Evolutionary conservation across 1,140 invertebrate genomes (phyloP).

Genomic region (Lepidurus apus): DNA sequence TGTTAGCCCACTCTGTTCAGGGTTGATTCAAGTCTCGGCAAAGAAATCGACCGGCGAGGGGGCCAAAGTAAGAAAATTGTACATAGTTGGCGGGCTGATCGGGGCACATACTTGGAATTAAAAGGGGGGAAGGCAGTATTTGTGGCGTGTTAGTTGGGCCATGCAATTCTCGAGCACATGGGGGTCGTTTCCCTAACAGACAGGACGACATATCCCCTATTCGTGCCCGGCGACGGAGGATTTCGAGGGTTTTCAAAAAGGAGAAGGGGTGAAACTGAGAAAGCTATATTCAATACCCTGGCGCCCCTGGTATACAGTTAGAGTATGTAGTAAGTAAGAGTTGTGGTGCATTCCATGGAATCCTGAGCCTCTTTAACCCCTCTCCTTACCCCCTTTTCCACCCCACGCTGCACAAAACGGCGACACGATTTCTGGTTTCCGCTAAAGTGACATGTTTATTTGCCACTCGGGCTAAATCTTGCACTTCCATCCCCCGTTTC

Average conservation of each 20-base stretch:
- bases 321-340: slow-evolving; percentile 5
- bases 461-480: slow-evolving; percentile 17
- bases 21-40: not conserved
- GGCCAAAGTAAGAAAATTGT: not conserved
- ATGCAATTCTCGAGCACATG: slow-evolving; percentile 14
- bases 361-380: not conserved
- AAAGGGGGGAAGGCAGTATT: slow-evolving; percentile 8
- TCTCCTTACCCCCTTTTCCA: not conserved
- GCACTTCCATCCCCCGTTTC: not conserved
- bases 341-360: slow-evolving; percentile 13
- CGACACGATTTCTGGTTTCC: slow-evolving; percentile 14
- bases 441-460: slow-evolving; percentile 22
- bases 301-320: not conserved
- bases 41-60: not conserved
- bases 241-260: not conserved
- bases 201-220: not conserved
- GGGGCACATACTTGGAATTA: slow-evolving; percentile 2
- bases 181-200: not conserved
- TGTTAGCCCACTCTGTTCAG: not conserved
- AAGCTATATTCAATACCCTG: not conserved
- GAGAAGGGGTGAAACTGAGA: slow-evolving; percentile 12
- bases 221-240: not conserved
- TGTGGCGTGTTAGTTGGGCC: slow-evolving; percentile 20
- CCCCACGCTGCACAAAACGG: not conserved
- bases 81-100: not conserved